These are phyloP conservation scores for Limosa lapponica DNA, from an alignment of 2,797 vertebrate genomes.

Conservation along the genomic window DNA sequence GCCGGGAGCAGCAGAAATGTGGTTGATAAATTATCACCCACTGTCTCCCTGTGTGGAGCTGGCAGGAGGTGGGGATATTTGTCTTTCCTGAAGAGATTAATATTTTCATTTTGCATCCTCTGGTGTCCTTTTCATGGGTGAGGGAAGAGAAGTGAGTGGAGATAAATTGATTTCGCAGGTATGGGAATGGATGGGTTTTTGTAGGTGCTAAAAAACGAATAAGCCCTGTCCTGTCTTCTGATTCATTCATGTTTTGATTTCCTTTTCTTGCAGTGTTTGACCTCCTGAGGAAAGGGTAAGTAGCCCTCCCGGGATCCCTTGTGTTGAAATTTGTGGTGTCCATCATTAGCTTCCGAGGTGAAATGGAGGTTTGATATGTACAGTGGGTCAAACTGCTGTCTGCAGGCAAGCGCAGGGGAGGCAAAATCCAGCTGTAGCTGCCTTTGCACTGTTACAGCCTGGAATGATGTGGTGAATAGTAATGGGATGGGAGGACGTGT, in stretches of 20 bases:
- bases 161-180: background rate
- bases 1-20: background rate
- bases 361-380: background rate
- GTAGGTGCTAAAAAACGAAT: background rate
- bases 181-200: background rate
- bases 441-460: background rate
- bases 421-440: background rate
- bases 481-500: background rate
- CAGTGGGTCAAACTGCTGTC: background rate
- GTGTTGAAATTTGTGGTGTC: background rate
- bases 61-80: background rate
- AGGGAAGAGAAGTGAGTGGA: background rate
- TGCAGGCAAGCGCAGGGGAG: background rate
- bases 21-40: background rate
- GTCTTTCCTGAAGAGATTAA: background rate
- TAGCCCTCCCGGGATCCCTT: constrained; percentile 46
- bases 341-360: background rate
- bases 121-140: background rate
- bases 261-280: constrained; percentile 90
- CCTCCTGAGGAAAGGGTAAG: constrained; percentile 97
- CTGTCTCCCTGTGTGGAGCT: background rate
- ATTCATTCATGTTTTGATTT: constrained; percentile 25
- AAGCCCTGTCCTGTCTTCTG: background rate
- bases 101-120: constrained; percentile 17
- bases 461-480: background rate